These are phyloP conservation scores for Sarcophaga rosellei DNA, from an alignment of 2,888 invertebrate genomes.

Conservation along the genomic window DNA sequence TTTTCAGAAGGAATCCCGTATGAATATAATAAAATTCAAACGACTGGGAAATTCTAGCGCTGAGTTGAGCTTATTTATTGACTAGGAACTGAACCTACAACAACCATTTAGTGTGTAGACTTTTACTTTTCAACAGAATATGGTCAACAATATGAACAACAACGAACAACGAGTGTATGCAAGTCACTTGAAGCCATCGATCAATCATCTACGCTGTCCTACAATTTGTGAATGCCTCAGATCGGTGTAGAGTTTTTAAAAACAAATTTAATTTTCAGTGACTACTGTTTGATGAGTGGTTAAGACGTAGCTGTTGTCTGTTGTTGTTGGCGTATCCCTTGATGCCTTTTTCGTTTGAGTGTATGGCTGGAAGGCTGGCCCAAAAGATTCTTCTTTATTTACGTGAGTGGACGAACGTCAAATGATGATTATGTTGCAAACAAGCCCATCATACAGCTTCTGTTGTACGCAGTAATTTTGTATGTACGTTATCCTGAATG, in stretches of 20 bases:
- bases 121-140: too few relatives aligned
- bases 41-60: too few relatives aligned
- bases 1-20: too few relatives aligned
- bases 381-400: slow-evolving; percentile 12
- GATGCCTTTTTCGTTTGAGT: slow-evolving; percentile 1
- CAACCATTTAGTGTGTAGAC: too few relatives aligned
- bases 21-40: too few relatives aligned
- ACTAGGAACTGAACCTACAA: too few relatives aligned
- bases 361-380: slow-evolving; percentile 39
- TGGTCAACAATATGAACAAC: too few relatives aligned
- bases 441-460: slow-evolving; percentile 78
- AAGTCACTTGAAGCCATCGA: slow-evolving; percentile 44
- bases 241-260: not conserved
- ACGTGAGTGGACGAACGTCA: slow-evolving; percentile 4
- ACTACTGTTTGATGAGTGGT: slow-evolving; percentile 74
- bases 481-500: slow-evolving; percentile 69
- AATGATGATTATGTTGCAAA: slow-evolving; percentile 61
- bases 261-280: slow-evolving; percentile 21
- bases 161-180: too few relatives aligned
- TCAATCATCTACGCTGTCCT: slow-evolving; percentile 21
- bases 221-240: too few relatives aligned
- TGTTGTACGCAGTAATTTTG: slow-evolving; percentile 82
- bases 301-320: slow-evolving; percentile 13
- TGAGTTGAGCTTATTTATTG: too few relatives aligned
- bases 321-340: slow-evolving; percentile 26